Conservation (phyloP, 2,888 invertebrate genomes). For the Timema cristinae region DNA sequence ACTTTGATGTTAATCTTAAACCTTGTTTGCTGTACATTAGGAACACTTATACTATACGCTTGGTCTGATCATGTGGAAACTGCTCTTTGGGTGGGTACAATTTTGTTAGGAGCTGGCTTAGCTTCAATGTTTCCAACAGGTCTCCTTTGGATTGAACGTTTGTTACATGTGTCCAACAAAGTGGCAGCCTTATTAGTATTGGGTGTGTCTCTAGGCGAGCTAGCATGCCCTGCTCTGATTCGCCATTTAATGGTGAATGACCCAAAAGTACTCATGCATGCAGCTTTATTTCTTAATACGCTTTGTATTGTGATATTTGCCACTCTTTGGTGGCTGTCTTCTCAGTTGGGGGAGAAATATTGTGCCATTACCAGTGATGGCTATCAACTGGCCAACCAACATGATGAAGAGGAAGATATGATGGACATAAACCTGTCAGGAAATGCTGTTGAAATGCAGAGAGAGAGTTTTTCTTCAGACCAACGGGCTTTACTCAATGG, state of each 20-base stretch:
- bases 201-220: constrained; percentile 46
- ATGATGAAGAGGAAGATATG: constrained; percentile 34
- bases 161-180: constrained; percentile 45
- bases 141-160: constrained; percentile 46
- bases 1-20: constrained; percentile 43
- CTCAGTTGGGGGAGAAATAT: constrained; percentile 36
- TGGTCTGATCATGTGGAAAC: constrained; percentile 36
- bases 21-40: constrained; percentile 39
- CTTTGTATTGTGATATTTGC: constrained; percentile 39
- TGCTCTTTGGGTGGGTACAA: constrained; percentile 43
- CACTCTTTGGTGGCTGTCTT: constrained; percentile 41
- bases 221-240: constrained; percentile 43
- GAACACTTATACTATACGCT: constrained; percentile 40
- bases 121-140: constrained; percentile 47
- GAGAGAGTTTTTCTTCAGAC: constrained; percentile 24
- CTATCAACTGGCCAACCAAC: constrained; percentile 36
- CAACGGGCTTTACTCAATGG: constrained; percentile 27
- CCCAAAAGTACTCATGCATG: constrained; percentile 43
- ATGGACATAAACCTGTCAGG: constrained; percentile 28
- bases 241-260: constrained; percentile 41
- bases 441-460: constrained; percentile 8
- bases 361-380: constrained; percentile 29
- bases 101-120: constrained; percentile 45
- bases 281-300: constrained; percentile 38
- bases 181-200: constrained; percentile 45